Percentiles rank a stretch among this genome's conserved stretches.
phyloP scores from a whole-genome alignment of 1,140 invertebrate species.

The Drosophila mauritiana region DNA sequence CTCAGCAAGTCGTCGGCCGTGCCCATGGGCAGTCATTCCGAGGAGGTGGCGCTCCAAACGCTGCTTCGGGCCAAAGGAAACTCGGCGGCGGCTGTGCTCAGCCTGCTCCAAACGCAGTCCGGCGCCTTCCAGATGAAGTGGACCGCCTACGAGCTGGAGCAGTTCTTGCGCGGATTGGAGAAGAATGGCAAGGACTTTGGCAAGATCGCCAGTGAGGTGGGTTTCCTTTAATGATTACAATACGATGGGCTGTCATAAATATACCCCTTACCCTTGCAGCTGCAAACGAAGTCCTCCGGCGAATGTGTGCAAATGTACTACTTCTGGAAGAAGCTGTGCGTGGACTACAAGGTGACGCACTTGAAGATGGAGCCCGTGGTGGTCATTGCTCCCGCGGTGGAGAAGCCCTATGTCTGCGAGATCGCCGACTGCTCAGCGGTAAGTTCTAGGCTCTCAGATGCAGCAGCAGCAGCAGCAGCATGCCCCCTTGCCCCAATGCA shows the following conservation, averaged over 20 bases:
- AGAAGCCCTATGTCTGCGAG: constrained; percentile 87
- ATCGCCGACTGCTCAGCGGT: constrained; percentile 89
- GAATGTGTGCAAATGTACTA: constrained; percentile 99
- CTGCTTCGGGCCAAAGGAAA: constrained; percentile 94
- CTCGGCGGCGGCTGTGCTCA: constrained; percentile 94
- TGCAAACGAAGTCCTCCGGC: constrained; percentile 94
- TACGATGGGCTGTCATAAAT: not conserved
- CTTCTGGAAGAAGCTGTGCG: constrained; percentile 98
- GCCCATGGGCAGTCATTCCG: constrained; percentile 95
- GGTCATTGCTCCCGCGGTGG: constrained; percentile 51
- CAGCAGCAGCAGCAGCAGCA: constrained; percentile 2
- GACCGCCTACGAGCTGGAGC: constrained; percentile 93
- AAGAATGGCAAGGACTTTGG: constrained; percentile 98
- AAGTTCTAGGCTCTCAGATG: constrained; percentile 80
- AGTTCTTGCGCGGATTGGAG: constrained; percentile 94
- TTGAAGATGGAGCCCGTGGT: constrained; percentile 72
- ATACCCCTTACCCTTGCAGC: constrained; percentile 85
- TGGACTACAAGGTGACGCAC: constrained; percentile 87
- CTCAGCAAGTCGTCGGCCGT: constrained; percentile 96
- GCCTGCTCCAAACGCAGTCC: constrained; percentile 90
- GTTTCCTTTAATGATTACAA: constrained; percentile 1
- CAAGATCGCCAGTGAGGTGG: constrained; percentile 93
- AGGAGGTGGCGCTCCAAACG: constrained; percentile 97
- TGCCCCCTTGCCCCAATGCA: constrained; percentile 11
- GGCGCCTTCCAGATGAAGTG: constrained; percentile 92